These are phyloP conservation scores for Zosterops hypoxanthus DNA, from an alignment of 2,113 vertebrate genomes.

Conservation along the genomic window DNA sequence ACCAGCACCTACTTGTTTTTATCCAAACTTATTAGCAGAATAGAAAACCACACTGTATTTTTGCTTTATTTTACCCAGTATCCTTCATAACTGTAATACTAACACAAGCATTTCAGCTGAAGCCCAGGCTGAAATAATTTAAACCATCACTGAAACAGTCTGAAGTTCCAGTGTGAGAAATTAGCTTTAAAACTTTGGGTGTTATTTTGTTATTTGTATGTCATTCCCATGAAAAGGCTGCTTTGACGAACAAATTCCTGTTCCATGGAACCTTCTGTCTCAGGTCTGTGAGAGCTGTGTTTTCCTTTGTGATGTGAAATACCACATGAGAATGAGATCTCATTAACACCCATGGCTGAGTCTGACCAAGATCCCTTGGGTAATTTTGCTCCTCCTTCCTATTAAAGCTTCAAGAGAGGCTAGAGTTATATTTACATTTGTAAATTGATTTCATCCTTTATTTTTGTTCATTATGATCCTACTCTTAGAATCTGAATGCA, in stretches of 20 bases:
- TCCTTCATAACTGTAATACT: background rate
- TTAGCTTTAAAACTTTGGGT: background rate
- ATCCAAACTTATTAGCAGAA: background rate
- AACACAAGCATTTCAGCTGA: background rate
- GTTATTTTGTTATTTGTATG: background rate
- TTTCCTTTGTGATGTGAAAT: constrained; percentile 43
- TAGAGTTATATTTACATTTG: background rate
- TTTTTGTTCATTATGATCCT: background rate
- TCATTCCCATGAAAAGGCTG: background rate
- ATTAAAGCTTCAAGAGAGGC: background rate
- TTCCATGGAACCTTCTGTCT: background rate
- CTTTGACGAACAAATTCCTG: background rate
- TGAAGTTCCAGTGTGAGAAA: background rate
- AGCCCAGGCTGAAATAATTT: background rate
- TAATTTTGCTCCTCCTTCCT: background rate
- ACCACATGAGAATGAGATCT: background rate
- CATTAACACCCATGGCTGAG: background rate
- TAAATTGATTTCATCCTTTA: background rate
- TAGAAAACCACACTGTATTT: background rate
- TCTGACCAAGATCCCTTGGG: background rate
- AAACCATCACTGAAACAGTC: background rate
- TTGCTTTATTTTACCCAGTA: background rate
- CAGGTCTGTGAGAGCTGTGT: background rate
- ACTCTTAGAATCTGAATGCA: background rate
- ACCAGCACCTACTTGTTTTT: background rate